Conservation (phyloP, 92 coral and sea anemone genomes). For the Heteractis magnifica region DNA sequence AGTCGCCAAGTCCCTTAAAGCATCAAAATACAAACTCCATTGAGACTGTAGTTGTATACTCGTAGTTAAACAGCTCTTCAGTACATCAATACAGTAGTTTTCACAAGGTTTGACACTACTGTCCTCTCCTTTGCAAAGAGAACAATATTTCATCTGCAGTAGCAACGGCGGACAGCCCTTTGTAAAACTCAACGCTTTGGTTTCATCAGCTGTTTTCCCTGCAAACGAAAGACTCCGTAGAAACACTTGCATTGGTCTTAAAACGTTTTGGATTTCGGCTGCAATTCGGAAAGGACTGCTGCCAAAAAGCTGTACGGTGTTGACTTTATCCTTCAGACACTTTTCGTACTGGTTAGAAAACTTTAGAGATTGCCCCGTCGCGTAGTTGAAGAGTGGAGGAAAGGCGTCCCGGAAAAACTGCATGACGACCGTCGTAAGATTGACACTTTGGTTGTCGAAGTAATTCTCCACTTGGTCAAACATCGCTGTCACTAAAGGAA, state of each 20-base stretch:
- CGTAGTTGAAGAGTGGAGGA: constrained; percentile 61
- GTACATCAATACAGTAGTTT: constrained; percentile 69
- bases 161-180: constrained; percentile 68
- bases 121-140: constrained; percentile 71
- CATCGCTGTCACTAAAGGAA: constrained; percentile 45
- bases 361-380: constrained; percentile 38
- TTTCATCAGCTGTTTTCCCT: constrained; percentile 43
- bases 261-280: constrained; percentile 28
- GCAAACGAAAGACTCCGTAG: constrained; percentile 63
- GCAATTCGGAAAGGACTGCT: constrained; percentile 61
- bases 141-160: constrained; percentile 79
- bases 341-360: constrained; percentile 56
- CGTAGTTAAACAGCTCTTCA: constrained; percentile 69
- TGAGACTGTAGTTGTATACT: constrained; percentile 60
- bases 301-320: constrained; percentile 64
- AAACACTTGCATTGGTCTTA: constrained; percentile 73
- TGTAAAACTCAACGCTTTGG: constrained; percentile 67
- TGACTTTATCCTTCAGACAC: constrained; percentile 75
- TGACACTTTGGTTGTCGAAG: constrained; percentile 48
- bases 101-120: constrained; percentile 74
- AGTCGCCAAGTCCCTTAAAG: constrained; percentile 49
- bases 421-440: constrained; percentile 53
- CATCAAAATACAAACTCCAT: constrained; percentile 69
- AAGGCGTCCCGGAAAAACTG: constrained; percentile 71
- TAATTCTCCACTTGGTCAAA: constrained; percentile 61